Conservation (phyloP, 2,797 vertebrate species). For the Thamnophis elegans region DNA sequence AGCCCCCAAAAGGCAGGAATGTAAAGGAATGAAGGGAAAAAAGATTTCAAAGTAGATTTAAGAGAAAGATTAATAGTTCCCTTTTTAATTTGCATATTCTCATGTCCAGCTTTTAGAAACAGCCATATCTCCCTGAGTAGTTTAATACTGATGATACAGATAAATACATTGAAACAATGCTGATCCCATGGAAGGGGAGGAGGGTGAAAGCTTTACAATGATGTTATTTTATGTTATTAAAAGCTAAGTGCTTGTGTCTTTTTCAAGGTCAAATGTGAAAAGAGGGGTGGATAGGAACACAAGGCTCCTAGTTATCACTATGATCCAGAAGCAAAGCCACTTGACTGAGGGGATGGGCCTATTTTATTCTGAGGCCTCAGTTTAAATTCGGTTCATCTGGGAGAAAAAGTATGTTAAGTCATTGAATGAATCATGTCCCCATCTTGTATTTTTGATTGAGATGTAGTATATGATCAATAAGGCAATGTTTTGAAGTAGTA, state of each 20-base stretch:
- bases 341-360: background rate
- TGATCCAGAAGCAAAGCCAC: background rate
- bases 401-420: background rate
- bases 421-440: background rate
- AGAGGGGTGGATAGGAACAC: background rate
- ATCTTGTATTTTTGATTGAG: background rate
- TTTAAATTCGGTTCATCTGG: background rate
- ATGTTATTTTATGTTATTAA: constrained; percentile 62
- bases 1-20: background rate
- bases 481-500: background rate
- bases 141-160: constrained; percentile 60
- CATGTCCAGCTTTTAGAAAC: constrained; percentile 56
- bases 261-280: constrained; percentile 61
- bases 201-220: constrained; percentile 24
- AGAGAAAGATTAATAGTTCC: constrained; percentile 62
- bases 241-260: constrained; percentile 54
- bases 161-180: constrained; percentile 52
- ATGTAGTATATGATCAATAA: background rate
- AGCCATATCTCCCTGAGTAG: constrained; percentile 61
- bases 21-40: constrained; percentile 29
- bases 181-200: background rate
- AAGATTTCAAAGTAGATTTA: constrained; percentile 43
- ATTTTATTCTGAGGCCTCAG: background rate
- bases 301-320: background rate
- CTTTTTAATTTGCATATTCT: constrained; percentile 62